Base-by-base conservation (phyloP, 2,113 vertebrate species). In the Accipiter virgatus region DNA sequence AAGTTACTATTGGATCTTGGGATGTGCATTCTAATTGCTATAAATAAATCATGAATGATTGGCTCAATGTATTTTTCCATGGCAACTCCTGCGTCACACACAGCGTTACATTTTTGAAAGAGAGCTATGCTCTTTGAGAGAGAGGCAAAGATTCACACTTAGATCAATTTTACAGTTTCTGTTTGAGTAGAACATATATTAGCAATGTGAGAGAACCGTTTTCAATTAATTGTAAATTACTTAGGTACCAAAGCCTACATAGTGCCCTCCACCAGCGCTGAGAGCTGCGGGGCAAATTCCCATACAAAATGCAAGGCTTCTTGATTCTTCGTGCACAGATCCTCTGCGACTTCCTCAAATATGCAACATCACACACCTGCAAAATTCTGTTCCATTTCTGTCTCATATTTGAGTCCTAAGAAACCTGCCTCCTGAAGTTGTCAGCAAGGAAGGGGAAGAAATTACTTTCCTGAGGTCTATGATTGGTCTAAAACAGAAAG, bases 11-110 rank as follows among this genome's bases (percentile, higher is more conserved):
- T 92, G 85, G 94, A 92, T 93, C 72, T 87, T 87, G 72, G 71
- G 87, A 90, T 77, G 68, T 96, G 94, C 93, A 80, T 96, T 95
- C 93, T 98, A 97, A 97, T 97, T 94, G 87, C 92, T 97, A 94
- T 94, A 97, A 97, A 98, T 97, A 97, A 97, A 97, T 96, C 96
- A 96, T 83, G 87, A 97, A 77, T 96, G 93, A 98, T 95, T 96
- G 93, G 96, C 94, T 96, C 88, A 73, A 82, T 81, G 88, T 84
- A 96, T 96, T 97, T 97, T 98, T 90, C 96, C 96, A 97, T 97
- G 94, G 97, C 95, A 98, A 98, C 97, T 95, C 91, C 79, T 89
- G 92, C 95, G 89, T 97, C 97, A 97, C 56, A 77, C 79, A 50
- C 68, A 87, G 84, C 0, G 0, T 82, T 94, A 82, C 25, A 43